phyloP scores from a whole-genome alignment of 2,888 invertebrate species.

The Malthinus seriepunctatus region DNA sequence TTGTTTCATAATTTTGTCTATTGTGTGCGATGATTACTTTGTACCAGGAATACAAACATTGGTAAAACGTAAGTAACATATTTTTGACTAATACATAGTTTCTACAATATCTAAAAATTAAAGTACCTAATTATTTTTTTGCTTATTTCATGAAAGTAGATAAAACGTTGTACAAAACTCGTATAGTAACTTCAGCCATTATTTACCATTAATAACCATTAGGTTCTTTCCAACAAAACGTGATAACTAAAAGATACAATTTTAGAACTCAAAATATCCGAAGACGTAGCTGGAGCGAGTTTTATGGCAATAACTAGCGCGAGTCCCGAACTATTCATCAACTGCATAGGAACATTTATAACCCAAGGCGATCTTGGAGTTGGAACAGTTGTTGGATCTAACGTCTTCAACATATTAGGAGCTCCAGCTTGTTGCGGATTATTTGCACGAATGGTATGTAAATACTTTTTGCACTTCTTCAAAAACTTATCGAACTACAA shows the following conservation, averaged over 20 bases:
- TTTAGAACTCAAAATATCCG: conserved; percentile 62
- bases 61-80: conserved; percentile 72
- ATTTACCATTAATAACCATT: too few species aligned
- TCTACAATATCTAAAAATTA: too few species aligned
- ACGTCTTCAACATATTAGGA: conserved; percentile 73
- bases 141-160: too few species aligned
- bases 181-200: too few species aligned
- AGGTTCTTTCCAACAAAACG: too few species aligned
- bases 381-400: conserved; percentile 73
- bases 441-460: conserved; percentile 58
- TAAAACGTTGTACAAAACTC: too few species aligned
- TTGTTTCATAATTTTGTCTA: conserved; percentile 74
- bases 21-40: conserved; percentile 88
- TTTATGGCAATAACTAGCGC: conserved; percentile 87
- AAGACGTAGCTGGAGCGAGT: conserved; percentile 81
- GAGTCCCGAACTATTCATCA: conserved; percentile 80
- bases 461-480: background rate
- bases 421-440: conserved; percentile 72
- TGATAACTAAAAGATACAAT: too few species aligned
- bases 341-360: conserved; percentile 74
- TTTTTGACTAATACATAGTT: too few species aligned
- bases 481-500: background rate
- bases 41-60: conserved; percentile 85
- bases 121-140: too few species aligned
- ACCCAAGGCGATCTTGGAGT: conserved; percentile 73